Conservation (phyloP, 2,888 invertebrate species). For the Orthosia incerta region DNA sequence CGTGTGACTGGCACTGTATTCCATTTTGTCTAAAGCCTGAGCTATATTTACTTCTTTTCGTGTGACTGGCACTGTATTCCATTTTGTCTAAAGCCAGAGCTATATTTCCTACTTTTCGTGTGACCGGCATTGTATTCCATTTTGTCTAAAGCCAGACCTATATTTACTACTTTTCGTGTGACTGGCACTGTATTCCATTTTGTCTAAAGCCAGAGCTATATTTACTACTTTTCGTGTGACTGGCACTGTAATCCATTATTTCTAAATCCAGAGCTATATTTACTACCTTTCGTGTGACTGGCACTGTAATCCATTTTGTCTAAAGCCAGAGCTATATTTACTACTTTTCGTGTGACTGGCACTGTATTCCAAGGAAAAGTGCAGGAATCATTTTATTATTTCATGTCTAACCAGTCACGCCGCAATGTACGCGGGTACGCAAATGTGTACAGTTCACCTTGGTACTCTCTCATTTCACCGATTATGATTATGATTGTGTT, state of each 20-base stretch:
- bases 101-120: not conserved
- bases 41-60: not conserved
- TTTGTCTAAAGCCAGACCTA: slow-evolving; percentile 10
- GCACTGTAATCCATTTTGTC: slow-evolving; percentile 3
- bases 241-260: not conserved
- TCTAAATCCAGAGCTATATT: slow-evolving; percentile 4
- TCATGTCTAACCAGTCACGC: too few species aligned
- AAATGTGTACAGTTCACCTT: too few species aligned
- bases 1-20: too few species aligned
- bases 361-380: not conserved
- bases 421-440: too few species aligned
- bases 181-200: not conserved
- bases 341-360: not conserved
- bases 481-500: too few species aligned
- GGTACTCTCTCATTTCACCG: too few species aligned
- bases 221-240: not conserved
- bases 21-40: slow-evolving; percentile 22
- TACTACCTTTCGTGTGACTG: not conserved
- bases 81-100: slow-evolving; percentile 21
- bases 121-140: not conserved
- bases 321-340: slow-evolving; percentile 2
- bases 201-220: slow-evolving; percentile 6
- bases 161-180: not conserved
- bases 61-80: too few species aligned
- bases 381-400: too few species aligned